phyloP scores from a whole-genome alignment of 1,140 invertebrate genomes.

The Leptinotarsa undecemlineata region DNA sequence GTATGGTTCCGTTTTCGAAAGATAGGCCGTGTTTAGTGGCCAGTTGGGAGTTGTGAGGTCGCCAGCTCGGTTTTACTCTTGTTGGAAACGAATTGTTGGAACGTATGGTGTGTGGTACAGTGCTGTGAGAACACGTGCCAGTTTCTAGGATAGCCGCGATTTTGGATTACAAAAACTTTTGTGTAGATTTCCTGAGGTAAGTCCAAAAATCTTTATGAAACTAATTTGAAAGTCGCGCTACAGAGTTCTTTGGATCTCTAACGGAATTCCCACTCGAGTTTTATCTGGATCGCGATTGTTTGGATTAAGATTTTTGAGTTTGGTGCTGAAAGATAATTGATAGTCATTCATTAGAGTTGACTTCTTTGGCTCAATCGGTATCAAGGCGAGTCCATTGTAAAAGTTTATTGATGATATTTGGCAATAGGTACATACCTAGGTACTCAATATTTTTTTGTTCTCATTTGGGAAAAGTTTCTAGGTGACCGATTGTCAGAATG shows the following conservation, averaged over 20 bases:
- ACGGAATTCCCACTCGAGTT: too few species aligned
- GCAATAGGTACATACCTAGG: too few species aligned
- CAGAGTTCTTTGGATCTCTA: neutral
- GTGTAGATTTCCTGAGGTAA: neutral
- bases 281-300: too few species aligned
- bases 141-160: conserved; percentile 1
- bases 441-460: too few species aligned
- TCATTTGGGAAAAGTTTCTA: too few species aligned
- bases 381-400: too few species aligned
- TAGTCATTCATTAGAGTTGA: too few species aligned
- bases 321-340: too few species aligned
- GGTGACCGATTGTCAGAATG: too few species aligned
- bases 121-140: neutral
- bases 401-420: too few species aligned
- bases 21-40: conserved; percentile 11
- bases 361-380: too few species aligned
- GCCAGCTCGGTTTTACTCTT: neutral
- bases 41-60: conserved; percentile 12
- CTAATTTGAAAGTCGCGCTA: neutral
- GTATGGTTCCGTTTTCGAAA: conserved; percentile 22
- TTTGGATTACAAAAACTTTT: conserved; percentile 1
- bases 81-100: neutral
- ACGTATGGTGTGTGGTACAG: neutral
- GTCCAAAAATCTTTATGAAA: neutral
- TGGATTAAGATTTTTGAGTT: too few species aligned